phyloP scores from a whole-genome alignment of 2,797 vertebrate species.

The Phrynocephalus vlangalii region DNA sequence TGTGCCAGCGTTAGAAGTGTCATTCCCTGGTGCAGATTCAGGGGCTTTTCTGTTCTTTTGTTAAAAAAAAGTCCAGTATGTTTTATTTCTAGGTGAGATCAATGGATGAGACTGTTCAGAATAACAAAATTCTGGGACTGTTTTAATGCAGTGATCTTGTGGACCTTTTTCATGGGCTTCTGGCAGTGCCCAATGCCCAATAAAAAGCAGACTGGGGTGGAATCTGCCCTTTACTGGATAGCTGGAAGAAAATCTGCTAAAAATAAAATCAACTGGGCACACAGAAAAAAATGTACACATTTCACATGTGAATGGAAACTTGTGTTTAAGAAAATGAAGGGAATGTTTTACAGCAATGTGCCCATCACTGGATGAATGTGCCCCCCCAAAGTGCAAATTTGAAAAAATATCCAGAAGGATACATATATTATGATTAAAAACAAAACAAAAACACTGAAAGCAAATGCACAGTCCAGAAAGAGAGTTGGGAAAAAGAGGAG shows the following conservation, averaged over 20 bases:
- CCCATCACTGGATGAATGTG: background rate
- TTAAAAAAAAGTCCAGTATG: background rate
- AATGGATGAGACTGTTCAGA: background rate
- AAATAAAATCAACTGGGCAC: background rate
- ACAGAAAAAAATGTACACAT: background rate
- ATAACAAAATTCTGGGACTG: background rate
- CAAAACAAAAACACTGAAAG: background rate
- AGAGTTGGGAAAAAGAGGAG: background rate
- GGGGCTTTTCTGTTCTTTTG: background rate
- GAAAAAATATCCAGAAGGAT: background rate
- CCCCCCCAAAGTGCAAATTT: background rate
- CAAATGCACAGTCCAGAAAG: background rate
- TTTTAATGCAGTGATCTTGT: background rate
- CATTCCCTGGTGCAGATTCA: background rate
- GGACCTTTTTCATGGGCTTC: background rate
- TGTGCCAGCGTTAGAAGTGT: background rate
- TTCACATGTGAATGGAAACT: too few species aligned
- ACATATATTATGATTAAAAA: background rate
- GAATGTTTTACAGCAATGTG: background rate
- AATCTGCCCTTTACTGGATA: background rate
- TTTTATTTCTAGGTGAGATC: background rate
- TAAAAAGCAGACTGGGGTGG: background rate
- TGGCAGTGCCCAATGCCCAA: background rate
- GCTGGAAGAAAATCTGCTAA: background rate
- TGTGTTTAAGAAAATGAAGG: background rate